A percentile compares a stretch with the other conserved stretches of the same genome.
phyloP scores from a whole-genome alignment of 35 echinoderm and acorn worm species.

The Lytechinus variegatus region DNA sequence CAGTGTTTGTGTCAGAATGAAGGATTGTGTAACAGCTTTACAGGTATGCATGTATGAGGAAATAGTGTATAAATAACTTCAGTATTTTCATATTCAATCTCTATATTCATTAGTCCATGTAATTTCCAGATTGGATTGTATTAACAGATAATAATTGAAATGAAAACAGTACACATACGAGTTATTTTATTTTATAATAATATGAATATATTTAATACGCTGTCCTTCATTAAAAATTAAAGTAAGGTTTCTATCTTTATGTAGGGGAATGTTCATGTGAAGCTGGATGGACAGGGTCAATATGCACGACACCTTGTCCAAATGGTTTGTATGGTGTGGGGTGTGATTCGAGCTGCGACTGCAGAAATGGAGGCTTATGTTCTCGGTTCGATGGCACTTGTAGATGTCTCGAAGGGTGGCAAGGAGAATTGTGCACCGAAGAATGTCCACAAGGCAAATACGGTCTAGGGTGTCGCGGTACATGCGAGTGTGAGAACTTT shows the following conservation, averaged over 20 bases:
- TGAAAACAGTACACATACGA: no score
- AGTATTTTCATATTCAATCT: no score
- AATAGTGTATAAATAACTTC: neutral
- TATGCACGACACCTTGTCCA: constrained; percentile 68
- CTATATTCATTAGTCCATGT: no score
- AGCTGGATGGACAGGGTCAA: constrained; percentile 66
- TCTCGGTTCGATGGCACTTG: constrained; percentile 71
- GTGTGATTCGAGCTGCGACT: constrained; percentile 62
- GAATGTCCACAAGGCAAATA: constrained; percentile 63
- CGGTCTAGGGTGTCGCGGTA: constrained; percentile 58
- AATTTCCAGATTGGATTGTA: no score
- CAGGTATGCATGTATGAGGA: constrained; percentile 41
- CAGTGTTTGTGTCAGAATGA: constrained; percentile 82
- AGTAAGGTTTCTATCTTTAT: neutral
- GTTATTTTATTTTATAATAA: no score
- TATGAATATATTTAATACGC: no score
- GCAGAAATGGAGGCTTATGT: constrained; percentile 75
- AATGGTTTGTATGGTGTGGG: constrained; percentile 65
- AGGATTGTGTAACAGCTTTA: constrained; percentile 72
- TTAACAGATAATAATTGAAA: no score
- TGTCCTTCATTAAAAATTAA: no score
- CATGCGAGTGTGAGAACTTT: constrained; percentile 72
- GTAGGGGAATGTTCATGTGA: constrained; percentile 69
- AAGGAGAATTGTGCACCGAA: constrained; percentile 56
- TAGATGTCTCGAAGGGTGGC: constrained; percentile 76